Base-by-base conservation (phyloP, 2,888 invertebrate genomes). In the Lampropteryx suffumata region DNA sequence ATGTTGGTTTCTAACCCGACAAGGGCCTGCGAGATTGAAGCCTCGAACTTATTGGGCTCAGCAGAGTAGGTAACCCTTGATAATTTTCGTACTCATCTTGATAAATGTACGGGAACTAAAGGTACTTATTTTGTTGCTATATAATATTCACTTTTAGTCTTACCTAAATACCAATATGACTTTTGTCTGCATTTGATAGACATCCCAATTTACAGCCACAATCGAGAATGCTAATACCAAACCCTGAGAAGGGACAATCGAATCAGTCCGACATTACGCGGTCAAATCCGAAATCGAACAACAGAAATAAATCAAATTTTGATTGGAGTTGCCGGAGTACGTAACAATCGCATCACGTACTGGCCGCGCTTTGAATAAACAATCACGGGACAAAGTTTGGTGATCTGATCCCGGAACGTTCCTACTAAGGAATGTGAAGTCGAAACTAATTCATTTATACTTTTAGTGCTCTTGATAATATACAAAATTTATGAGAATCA, bases 1-100 rank as follows among this genome's bases (percentile, higher is more conserved):
- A 97, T 98, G 92, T 98, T 98, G 92, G 97, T 95, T 90, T 99
- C 98, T 82, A 99, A 92, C 89, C 99, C 99, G 61, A 98, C 92
- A 61, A 99, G 92, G 79, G 99, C 98, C 92, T 98, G 96, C 68
- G 97, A 96, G 84, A 98, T 97, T 76, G 95, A 95, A 41, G 94
- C 94, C 91, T 99, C 98, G 86, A 98, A 97, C 70, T 94, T 93
- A 92, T 98, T 98, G 67, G 98, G 95, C 91, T 97, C 97, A 64
- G 95, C 94, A 78, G 96, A 97, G 76, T 96, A 95, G 69, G 96
- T n/a, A n/a, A n/a, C n/a, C 93, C 91, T 97, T 97, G 70, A 96
- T 93, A 82, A 97, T 97, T 90, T 97, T 97, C 83, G 94, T 92
- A 90, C 94, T 94, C 96, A 95, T 95, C 95, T 95, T n/a, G n/a